phyloP scores from a whole-genome alignment of 2,797 vertebrate species.

The Chaetodon trifasciatus region DNA sequence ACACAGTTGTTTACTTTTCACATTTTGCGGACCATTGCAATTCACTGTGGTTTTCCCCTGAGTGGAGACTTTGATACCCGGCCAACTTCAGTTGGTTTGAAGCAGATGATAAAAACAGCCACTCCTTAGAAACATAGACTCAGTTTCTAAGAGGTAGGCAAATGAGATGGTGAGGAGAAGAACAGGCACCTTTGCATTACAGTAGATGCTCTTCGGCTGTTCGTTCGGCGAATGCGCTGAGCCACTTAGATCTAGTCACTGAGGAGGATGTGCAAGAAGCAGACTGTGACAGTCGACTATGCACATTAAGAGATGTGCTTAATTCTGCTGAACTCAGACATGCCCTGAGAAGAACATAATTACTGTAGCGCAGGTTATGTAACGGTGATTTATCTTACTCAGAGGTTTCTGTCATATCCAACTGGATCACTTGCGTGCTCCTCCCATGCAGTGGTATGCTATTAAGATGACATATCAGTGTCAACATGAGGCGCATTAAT shows the following conservation, averaged over 20 bases:
- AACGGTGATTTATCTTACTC: constrained; percentile 34
- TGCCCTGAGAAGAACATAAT: constrained; percentile 9
- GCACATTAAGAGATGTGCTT: constrained; percentile 14
- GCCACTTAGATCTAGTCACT: constrained; percentile 39
- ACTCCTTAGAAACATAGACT: constrained; percentile 66
- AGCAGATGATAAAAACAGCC: constrained; percentile 61
- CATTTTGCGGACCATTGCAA: constrained; percentile 46
- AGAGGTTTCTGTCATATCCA: background rate
- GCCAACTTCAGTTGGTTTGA: constrained; percentile 78
- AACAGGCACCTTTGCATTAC: constrained; percentile 44
- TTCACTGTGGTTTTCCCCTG: constrained; percentile 52
- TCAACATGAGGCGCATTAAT: constrained; percentile 51
- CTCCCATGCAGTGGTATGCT: constrained; percentile 14
- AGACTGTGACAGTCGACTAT: constrained; percentile 15
- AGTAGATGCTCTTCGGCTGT: constrained; percentile 6
- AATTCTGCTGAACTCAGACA: constrained; percentile 13
- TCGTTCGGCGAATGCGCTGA: constrained; percentile 3
- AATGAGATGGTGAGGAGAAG: constrained; percentile 53
- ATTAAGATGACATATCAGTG: constrained; percentile 47
- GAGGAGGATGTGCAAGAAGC: constrained; percentile 10
- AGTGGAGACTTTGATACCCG: constrained; percentile 71
- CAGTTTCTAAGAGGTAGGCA: constrained; percentile 54
- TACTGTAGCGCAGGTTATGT: constrained; percentile 19
- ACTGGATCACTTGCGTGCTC: background rate
- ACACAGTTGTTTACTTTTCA: constrained; percentile 61